Evolutionary conservation across 2,797 vertebrate genomes (phyloP).

Genomic region (Liparis tanakae): DNA sequence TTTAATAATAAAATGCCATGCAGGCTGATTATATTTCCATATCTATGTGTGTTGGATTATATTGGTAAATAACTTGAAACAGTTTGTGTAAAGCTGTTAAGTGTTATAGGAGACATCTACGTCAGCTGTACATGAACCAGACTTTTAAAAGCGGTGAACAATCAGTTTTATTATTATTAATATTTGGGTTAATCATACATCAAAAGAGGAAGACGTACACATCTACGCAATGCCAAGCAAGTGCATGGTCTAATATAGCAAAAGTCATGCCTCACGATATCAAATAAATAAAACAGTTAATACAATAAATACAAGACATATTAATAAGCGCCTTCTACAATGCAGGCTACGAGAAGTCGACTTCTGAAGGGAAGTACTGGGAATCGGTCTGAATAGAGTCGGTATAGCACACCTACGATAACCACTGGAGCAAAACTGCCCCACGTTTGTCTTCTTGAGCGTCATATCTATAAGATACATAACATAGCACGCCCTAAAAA

Average conservation of each 20-base stretch:
- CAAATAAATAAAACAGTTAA: conserved; percentile 85
- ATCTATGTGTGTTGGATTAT: neutral
- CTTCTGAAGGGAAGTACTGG: conserved; percentile 90
- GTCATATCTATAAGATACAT: conserved; percentile 98
- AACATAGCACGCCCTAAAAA: conserved; percentile 79
- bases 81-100: neutral
- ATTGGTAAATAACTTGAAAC: neutral
- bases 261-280: conserved; percentile 60
- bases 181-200: conserved; percentile 72
- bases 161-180: conserved; percentile 68
- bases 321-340: conserved; percentile 93
- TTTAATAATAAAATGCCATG: neutral
- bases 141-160: conserved; percentile 20
- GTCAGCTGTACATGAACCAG: neutral
- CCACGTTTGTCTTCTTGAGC: conserved; percentile 87
- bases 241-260: conserved; percentile 57
- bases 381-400: conserved; percentile 82
- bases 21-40: neutral
- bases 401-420: conserved; percentile 83
- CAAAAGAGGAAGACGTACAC: conserved; percentile 57
- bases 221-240: conserved; percentile 58
- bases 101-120: neutral
- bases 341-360: conserved; percentile 90
- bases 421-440: conserved; percentile 83
- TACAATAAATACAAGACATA: conserved; percentile 89